Base-by-base conservation (phyloP, 2,113 vertebrate genomes). In the Aegithalos caudatus region DNA sequence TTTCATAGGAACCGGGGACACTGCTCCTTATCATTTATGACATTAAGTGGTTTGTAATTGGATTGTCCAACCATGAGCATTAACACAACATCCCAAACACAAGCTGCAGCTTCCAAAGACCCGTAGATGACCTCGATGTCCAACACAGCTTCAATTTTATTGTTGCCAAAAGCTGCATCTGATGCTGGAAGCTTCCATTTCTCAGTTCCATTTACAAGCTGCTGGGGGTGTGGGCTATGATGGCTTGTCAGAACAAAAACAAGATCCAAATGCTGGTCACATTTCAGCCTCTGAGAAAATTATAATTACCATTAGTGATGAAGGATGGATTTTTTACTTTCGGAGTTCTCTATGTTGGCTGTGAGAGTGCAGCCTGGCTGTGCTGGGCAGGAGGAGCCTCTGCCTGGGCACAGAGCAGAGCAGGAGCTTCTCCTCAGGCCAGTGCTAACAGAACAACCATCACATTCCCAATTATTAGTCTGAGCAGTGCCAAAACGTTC, bases 41-140 rank as follows among this genome's bases (percentile, higher is more conserved):
- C 89, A 73, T 31, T 82, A 83, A 95, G 77, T 77, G 80, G 19
- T 65, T 77, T 53, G 40, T 61, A 81, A 93, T 44, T 74, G 76
- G 60, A 88, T 73, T 90, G 66, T 86, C 80, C 60, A 45, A 3
- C 40, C 35, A 7, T 12, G 13, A 73, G 53, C 82, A 86, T n/a
- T 76, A 83, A 61, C 15, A 90, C 80, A 92, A 83, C 72, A 58
- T 50, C 71, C 79, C 77, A 29, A 86, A 61, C 66, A 51, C 11
- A 16, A 47, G 28, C 44, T 80, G 70, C 88, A 76, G 54, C 56
- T 96, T 31, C 79, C 37, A 61, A 62, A 58, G 88, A 45, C 69
- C 80, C 45, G 72, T 1, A 54, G 38, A 71, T 29, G 67, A 72
- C 42, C 47, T 7, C 14, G 0, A 20, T 42, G 67, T 64, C 62